Conservation (phyloP, 2,888 invertebrate genomes). For the Ichneumoninae sp. region DNA sequence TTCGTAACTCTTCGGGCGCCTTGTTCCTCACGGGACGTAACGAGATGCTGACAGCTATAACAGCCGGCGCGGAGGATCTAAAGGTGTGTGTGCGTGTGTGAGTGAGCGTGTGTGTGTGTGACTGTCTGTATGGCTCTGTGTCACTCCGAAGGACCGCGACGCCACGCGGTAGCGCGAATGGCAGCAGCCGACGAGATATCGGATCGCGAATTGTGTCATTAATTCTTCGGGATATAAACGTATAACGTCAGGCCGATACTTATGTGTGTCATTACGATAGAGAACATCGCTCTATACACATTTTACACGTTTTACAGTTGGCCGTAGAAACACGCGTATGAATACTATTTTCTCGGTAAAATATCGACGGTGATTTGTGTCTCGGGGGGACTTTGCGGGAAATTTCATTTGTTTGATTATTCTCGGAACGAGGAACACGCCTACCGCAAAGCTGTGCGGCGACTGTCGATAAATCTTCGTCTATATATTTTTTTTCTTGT, state of each 20-base stretch:
- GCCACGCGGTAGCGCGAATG: constrained; percentile 37
- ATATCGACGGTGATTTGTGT: constrained; percentile 42
- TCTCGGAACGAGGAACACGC: constrained; percentile 46
- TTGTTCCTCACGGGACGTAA: constrained; percentile 49
- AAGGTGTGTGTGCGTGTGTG: constrained; percentile 24
- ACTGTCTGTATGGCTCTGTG: background rate
- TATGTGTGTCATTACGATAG: constrained; percentile 24
- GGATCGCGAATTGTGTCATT: constrained; percentile 64
- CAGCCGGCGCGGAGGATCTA: constrained; percentile 28
- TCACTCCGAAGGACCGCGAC: background rate
- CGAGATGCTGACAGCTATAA: constrained; percentile 51
- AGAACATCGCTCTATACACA: background rate
- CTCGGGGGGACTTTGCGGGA: constrained; percentile 10
- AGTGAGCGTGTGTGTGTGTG: background rate
- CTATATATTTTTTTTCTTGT: background rate
- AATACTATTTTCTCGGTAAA: constrained; percentile 35
- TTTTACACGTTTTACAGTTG: background rate
- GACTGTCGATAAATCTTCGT: constrained; percentile 60
- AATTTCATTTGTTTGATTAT: constrained; percentile 58
- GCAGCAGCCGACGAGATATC: constrained; percentile 46
- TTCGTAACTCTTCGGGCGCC: constrained; percentile 60
- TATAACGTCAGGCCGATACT: constrained; percentile 52
- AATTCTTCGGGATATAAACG: constrained; percentile 50
- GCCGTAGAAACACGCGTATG: constrained; percentile 6
- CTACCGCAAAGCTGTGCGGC: constrained; percentile 16